Evolutionary conservation across 2,113 vertebrate genomes (phyloP).

Genomic region (Euleptes europaea): DNA sequence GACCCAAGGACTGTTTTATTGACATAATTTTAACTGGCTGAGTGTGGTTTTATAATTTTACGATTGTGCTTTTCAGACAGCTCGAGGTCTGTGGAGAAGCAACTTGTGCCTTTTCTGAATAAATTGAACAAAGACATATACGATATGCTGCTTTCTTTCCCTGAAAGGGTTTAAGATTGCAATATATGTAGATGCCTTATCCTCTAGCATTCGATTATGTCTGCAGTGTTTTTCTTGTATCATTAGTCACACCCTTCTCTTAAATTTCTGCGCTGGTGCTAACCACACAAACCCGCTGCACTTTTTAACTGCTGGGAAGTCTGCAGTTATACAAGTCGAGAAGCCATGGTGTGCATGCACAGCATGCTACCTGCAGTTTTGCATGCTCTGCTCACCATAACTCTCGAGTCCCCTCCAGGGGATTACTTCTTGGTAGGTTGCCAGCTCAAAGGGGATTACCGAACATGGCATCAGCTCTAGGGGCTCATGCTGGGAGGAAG

Average conservation of each 20-base stretch:
- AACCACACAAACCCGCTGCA: background rate
- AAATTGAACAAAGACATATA: background rate
- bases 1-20: too few relatives aligned
- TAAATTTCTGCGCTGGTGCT: background rate
- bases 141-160: background rate
- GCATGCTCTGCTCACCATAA: accelerated
- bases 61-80: too few relatives aligned
- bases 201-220: background rate
- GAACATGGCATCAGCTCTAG: slow-evolving; percentile 11
- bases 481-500: slow-evolving; percentile 25
- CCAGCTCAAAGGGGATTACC: slow-evolving; percentile 53
- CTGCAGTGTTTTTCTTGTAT: background rate
- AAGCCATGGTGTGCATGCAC: background rate
- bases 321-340: background rate
- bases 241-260: background rate
- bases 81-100: too few relatives aligned
- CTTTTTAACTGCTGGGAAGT: background rate
- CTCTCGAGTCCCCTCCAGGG: slow-evolving; percentile 22
- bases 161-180: too few relatives aligned
- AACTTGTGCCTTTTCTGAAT: too few relatives aligned
- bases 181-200: background rate
- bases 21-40: too few relatives aligned
- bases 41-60: too few relatives aligned
- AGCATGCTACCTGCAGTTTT: background rate
- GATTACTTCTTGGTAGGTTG: background rate